A percentile compares a stretch with the other conserved stretches of the same genome.
Conservation (phyloP, 2,888 invertebrate species). For the Lapara coniferarum region DNA sequence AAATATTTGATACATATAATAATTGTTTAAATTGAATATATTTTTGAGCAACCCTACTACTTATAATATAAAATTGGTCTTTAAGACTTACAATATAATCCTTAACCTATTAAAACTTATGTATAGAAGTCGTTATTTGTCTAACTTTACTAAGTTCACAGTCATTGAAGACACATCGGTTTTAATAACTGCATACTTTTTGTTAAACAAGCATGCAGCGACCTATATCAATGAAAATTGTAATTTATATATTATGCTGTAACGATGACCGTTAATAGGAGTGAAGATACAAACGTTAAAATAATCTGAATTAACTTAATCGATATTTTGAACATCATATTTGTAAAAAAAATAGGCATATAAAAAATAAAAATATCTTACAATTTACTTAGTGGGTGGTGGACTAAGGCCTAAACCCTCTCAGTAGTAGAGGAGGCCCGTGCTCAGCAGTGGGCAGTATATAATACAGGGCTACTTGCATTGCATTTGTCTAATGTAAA, state of each 20-base stretch:
- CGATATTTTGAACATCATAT: no score
- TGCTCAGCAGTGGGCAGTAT: no score
- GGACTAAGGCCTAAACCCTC: no score
- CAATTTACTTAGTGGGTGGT: no score
- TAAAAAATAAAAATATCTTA: no score
- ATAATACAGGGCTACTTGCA: no score
- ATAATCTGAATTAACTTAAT: no score
- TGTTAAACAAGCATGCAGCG: not conserved
- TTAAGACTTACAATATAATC: constrained; percentile 12
- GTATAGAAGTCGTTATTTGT: not conserved
- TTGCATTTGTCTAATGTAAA: no score
- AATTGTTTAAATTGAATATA: not conserved
- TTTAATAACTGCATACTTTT: not conserved
- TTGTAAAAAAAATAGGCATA: no score
- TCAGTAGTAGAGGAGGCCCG: no score
- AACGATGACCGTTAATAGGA: no score
- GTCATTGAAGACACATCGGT: constrained; percentile 7
- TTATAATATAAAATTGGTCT: constrained; percentile 13
- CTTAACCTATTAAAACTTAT: constrained; percentile 1
- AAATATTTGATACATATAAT: not conserved
- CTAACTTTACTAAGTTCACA: not conserved
- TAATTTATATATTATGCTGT: not conserved
- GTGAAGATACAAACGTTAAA: no score
- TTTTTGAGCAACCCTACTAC: constrained; percentile 12
- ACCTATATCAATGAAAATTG: not conserved